These are phyloP conservation scores for Enteromius anoplus DNA, from an alignment of 2,797 vertebrate genomes.

Conservation along the genomic window DNA sequence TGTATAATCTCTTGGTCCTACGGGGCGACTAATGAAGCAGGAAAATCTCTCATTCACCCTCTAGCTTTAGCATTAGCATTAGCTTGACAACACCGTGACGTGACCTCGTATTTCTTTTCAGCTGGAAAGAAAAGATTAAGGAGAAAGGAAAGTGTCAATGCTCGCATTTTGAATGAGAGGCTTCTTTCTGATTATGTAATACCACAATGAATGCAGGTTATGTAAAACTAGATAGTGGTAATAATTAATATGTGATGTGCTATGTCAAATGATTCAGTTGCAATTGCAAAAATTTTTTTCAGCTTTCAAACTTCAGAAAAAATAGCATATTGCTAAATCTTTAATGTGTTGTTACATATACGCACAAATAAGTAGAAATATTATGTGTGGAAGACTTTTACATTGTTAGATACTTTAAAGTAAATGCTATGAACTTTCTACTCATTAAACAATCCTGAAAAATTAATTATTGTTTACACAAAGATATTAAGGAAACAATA, in stretches of 20 bases:
- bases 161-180: neutral
- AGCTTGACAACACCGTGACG: conserved; percentile 31
- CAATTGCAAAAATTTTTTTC: neutral
- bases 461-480: neutral
- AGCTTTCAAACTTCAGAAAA: neutral
- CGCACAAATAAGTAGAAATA: neutral
- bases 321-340: neutral
- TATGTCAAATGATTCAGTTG: neutral
- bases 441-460: neutral
- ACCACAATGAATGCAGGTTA: neutral
- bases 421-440: neutral
- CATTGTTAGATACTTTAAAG: neutral
- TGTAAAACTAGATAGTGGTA: neutral
- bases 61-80: conserved; percentile 35
- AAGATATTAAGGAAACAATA: neutral
- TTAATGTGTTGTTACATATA: neutral
- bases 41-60: conserved; percentile 45
- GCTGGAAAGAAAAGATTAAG: conserved; percentile 7
- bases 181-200: conserved; percentile 21
- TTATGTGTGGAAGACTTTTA: neutral
- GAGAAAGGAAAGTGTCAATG: neutral
- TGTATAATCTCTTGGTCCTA: conserved; percentile 67
- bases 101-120: conserved; percentile 22
- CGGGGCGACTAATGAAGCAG: conserved; percentile 51
- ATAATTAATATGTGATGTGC: neutral